A percentile compares a stretch with the other conserved stretches of the same genome.
These are phyloP conservation scores for Hydrolagus affinis DNA, from an alignment of 2,113 vertebrate genomes.

Conservation along the genomic window DNA sequence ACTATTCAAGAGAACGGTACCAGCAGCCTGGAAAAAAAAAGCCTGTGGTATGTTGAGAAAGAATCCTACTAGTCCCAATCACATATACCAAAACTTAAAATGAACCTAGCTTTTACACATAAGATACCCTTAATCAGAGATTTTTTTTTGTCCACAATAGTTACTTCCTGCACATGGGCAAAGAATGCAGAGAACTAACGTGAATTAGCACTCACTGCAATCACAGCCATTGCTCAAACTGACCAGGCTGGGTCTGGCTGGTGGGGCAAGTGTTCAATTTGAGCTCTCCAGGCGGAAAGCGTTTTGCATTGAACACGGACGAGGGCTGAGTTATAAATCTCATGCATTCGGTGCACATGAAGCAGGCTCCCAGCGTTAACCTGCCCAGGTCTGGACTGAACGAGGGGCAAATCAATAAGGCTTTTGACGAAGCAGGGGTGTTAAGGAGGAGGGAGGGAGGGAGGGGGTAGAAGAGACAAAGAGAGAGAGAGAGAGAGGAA, in stretches of 20 bases:
- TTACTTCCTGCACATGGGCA: too few species aligned
- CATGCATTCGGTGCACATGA: not conserved
- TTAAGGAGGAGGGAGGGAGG: too few species aligned
- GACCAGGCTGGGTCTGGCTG: not conserved
- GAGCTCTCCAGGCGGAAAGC: not conserved
- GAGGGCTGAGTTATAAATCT: not conserved
- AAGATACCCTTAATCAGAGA: too few species aligned
- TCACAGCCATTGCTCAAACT: not conserved
- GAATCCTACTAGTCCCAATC: not conserved
- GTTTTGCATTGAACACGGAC: not conserved
- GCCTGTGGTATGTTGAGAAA: not conserved
- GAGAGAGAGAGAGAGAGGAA: too few species aligned
- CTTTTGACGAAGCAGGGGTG: too few species aligned
- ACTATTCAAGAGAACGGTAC: not conserved
- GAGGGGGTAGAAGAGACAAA: too few species aligned
- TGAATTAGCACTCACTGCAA: not conserved
- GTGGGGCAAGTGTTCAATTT: not conserved
- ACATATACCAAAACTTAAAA: not conserved
- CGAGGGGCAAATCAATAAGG: not conserved
- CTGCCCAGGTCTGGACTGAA: not conserved
- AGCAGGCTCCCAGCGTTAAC: not conserved
- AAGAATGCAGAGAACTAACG: not conserved
- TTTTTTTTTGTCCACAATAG: too few species aligned
- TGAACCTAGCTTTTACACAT: too few species aligned
- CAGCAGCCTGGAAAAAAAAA: not conserved